These are phyloP conservation scores for Drosophila malerkotliana DNA, from an alignment of 1,140 invertebrate species.

Conservation along the genomic window DNA sequence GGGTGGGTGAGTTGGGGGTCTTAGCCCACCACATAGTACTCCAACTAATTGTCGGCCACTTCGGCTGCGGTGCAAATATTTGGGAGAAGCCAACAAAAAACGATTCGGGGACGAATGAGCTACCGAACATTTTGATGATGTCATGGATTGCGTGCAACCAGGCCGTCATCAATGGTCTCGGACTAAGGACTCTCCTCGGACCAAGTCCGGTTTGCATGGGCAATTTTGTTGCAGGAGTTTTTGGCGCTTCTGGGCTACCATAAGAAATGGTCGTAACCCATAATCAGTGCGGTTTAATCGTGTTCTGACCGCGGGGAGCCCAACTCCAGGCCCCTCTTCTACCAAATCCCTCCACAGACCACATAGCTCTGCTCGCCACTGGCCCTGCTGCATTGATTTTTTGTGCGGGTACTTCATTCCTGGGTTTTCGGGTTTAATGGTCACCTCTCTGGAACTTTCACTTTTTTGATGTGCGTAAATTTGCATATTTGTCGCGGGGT, in stretches of 20 bases:
- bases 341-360: conserved; percentile 23
- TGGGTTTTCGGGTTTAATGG: conserved; percentile 52
- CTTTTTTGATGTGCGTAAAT: conserved; percentile 67
- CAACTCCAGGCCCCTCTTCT: background rate
- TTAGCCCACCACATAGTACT: conserved; percentile 7
- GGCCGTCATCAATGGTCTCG: conserved; percentile 70
- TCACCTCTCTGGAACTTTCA: conserved; percentile 49
- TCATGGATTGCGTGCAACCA: conserved; percentile 79
- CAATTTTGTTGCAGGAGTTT: conserved; percentile 49
- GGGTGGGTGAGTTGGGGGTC: conserved; percentile 1
- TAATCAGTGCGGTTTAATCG: conserved; percentile 69
- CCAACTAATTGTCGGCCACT: conserved; percentile 41
- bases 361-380: conserved; percentile 34
- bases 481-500: conserved; percentile 59
- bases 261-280: conserved; percentile 66
- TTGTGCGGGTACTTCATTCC: conserved; percentile 34
- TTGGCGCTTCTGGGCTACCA: conserved; percentile 45
- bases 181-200: conserved; percentile 10
- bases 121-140: conserved; percentile 56
- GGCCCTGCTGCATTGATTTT: conserved; percentile 62
- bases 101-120: background rate
- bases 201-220: conserved; percentile 21
- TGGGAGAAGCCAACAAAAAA: conserved; percentile 6
- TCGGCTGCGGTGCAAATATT: conserved; percentile 29
- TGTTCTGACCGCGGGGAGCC: conserved; percentile 33